phyloP scores from a whole-genome alignment of 2,888 invertebrate species.

The Ethmia dodecea region DNA sequence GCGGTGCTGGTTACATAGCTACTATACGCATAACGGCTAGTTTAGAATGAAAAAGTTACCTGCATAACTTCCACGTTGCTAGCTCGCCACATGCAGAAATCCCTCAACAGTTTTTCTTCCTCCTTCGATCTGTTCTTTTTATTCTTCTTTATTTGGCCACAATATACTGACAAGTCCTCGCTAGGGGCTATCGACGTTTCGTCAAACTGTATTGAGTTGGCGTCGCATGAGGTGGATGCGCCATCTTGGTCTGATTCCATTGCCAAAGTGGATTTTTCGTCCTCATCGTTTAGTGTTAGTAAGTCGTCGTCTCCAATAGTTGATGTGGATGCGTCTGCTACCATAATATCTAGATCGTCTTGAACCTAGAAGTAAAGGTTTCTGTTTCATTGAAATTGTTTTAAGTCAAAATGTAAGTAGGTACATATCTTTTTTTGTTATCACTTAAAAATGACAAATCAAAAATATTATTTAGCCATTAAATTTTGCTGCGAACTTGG shows the following conservation, averaged over 20 bases:
- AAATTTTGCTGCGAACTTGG: too few relatives aligned
- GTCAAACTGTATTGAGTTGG: conserved; percentile 49
- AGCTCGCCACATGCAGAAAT: conserved; percentile 64
- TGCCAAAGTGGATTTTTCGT: conserved; percentile 32
- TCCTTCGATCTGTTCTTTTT: conserved; percentile 44
- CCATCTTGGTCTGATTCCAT: conserved; percentile 33
- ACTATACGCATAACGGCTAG: conserved; percentile 28
- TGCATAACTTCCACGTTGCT: conserved; percentile 61
- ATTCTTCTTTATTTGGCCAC: conserved; percentile 50
- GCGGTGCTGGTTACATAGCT: conserved; percentile 53
- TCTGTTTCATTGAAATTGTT: too few relatives aligned
- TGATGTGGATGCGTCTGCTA: too few relatives aligned
- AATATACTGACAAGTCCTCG: conserved; percentile 52
- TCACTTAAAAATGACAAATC: too few relatives aligned
- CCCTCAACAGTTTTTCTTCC: conserved; percentile 42
- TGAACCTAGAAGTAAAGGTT: too few relatives aligned
- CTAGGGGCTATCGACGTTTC: conserved; percentile 48
- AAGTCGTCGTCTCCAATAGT: too few relatives aligned
- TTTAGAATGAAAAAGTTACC: conserved; percentile 28
- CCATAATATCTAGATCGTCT: too few relatives aligned
- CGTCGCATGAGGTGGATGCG: conserved; percentile 55
- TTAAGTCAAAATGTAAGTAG: too few relatives aligned
- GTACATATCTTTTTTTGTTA: too few relatives aligned
- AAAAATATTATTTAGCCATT: too few relatives aligned
- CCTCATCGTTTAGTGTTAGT: conserved; percentile 46